Conservation (phyloP, 2,113 vertebrate species). For the Hucho hucho region DNA sequence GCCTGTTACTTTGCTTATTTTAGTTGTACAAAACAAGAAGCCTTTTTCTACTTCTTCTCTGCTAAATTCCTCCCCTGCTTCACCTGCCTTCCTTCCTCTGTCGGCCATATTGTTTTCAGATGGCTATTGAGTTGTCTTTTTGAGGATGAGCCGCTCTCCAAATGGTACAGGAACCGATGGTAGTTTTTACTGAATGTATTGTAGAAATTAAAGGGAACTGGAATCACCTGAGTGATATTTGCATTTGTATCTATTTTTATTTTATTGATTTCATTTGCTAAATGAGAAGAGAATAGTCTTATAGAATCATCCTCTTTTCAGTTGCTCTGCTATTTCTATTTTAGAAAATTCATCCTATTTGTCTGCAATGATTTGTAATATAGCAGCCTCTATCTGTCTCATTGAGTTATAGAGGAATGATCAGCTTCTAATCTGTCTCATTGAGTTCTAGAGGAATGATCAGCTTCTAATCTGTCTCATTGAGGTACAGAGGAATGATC, state of each 20-base stretch:
- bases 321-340: neutral
- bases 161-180: neutral
- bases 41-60: slow-evolving; percentile 37
- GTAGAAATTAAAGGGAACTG: neutral
- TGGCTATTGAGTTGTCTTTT: neutral
- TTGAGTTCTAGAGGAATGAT: neutral
- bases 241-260: neutral
- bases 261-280: neutral
- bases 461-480: neutral
- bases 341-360: neutral
- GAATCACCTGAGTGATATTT: neutral
- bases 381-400: neutral
- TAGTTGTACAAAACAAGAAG: slow-evolving; percentile 68
- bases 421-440: neutral
- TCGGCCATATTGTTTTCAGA: neutral
- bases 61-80: slow-evolving; percentile 21
- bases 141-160: neutral
- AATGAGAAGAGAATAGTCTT: neutral
- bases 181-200: neutral
- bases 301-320: neutral
- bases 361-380: neutral
- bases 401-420: neutral
- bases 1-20: slow-evolving; percentile 56
- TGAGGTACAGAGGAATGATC: neutral
- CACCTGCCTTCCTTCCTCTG: neutral